These are phyloP conservation scores for Tachina fera DNA, from an alignment of 2,888 invertebrate species.

Conservation along the genomic window DNA sequence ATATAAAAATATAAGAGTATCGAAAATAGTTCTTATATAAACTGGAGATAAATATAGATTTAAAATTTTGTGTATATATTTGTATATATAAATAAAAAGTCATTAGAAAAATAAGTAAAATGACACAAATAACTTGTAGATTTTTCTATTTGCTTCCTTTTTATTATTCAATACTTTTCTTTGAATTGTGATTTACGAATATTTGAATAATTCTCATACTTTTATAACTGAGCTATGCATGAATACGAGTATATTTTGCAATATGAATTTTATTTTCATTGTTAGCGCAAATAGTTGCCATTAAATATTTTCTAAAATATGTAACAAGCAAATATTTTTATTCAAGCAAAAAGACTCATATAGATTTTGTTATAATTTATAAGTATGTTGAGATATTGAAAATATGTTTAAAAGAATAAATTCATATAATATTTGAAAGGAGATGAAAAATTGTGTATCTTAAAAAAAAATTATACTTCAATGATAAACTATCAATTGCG, in stretches of 20 bases:
- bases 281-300: constrained; percentile 22
- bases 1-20: too few relatives aligned
- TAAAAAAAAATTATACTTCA: too few relatives aligned
- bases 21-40: too few relatives aligned
- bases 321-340: not conserved
- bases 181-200: not conserved
- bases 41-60: too few relatives aligned
- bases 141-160: not conserved
- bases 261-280: constrained; percentile 7
- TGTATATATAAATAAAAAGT: too few relatives aligned
- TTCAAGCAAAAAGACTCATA: not conserved
- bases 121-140: too few relatives aligned
- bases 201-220: not conserved
- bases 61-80: too few relatives aligned
- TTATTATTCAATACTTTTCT: not conserved
- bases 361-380: not conserved
- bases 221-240: constrained; percentile 6
- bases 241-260: not conserved
- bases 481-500: too few relatives aligned
- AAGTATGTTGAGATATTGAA: not conserved
- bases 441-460: not conserved
- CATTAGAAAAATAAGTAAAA: too few relatives aligned
- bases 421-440: not conserved
- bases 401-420: not conserved
- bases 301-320: constrained; percentile 37